Base-by-base conservation (phyloP, 2,113 vertebrate genomes). In the Alouatta palliata region DNA sequence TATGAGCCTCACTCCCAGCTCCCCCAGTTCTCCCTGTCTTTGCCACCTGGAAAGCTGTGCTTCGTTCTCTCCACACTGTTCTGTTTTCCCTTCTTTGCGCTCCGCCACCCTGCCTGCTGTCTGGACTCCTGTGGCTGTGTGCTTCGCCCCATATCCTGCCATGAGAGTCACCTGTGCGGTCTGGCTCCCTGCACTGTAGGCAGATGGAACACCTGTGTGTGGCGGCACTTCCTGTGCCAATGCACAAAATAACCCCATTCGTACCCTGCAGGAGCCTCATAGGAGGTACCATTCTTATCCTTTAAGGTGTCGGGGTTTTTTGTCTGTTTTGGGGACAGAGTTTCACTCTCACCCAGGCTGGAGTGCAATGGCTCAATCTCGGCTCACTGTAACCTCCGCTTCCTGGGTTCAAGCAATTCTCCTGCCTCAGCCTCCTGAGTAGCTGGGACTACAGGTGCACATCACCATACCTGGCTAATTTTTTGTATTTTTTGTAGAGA, bases 171-270 rank as follows among this genome's bases (percentile, higher is more conserved):
- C 17, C 49, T 23, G 49, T 32, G 1, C 7, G 3, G 27, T 71
- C n/a, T 5, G 3, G 8, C 35, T 43, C 49, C 71, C n/a, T 16
- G 0, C 0, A 0, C 9, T 37, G 7, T 75, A 13, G 5, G 90
- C n/a, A 43, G 82, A 37, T 30, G 17, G 20, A 70, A 32, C n/a
- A 4, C 32, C 49, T n/a, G 30, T 6, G 16, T 3, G 1, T 12
- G 61, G 47, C 23, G 6, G 81, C 79, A 8, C 23, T 61, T 14
- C 13, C 0, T 1, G 25, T 20, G 21, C 70, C 40, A 13, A 23
- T 7, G 4, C 9, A 5, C 2, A n/a, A 7, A 20, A 4, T n/a
- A 8, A 19, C 13, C 16, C 8, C 10, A 0, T 0, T 30, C 5
- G 3, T 6, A 3, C 58, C 30, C 77, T 17, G 7, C 40, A 0